Base-by-base conservation (phyloP, 2,797 vertebrate genomes). In the Danio choprae region DNA sequence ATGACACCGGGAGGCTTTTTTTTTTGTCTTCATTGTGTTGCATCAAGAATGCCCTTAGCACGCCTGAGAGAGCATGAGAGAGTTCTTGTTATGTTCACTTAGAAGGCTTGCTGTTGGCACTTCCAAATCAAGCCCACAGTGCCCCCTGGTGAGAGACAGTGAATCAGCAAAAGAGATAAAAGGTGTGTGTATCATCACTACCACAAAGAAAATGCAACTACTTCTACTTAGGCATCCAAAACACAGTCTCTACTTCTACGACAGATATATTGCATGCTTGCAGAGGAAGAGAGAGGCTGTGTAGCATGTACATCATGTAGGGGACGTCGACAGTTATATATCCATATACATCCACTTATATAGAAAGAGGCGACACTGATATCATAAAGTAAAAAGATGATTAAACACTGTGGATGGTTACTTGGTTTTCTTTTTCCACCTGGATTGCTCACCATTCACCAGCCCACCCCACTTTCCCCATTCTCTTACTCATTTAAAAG, bases 301-400 rank as follows among this genome's bases (percentile, higher is more conserved):
- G 93, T 93, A 92, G 92, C 91, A 94, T 94, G 94, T 94, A 92
- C 77, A 79, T 79, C 56, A 79, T 93, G 93, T 95, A 91, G 91
- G 92, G 92, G 93, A 95, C 93, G 91, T 88, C 89, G 91, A 94
- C 92, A 95, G 87, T 94, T 86, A 93, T 86, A 87, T 92, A 88
- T 93, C 93, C 93, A 94, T 91, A 94, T 86, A 95, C 93, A 95
- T 91, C 93, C 93, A 95, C 92, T 91, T 88, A 95, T 93, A 94
- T 90, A 92, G 91, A 92, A 92, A 92, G 91, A 71, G 92, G 91
- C 88, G 92, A 95, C 93, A 94, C 91, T 94, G 87, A 94, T 93
- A 94, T 93, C 90, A 93, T 93, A 93, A 93, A 93, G 93, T 79
- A 93, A 94, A 88, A 91, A 87, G 89, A 93, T 94, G 91, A 89